A percentile compares a stretch with the other conserved stretches of the same genome.
These are phyloP conservation scores for Cardiocondyla obscurior DNA, from an alignment of 1,140 invertebrate species.

Conservation along the genomic window DNA sequence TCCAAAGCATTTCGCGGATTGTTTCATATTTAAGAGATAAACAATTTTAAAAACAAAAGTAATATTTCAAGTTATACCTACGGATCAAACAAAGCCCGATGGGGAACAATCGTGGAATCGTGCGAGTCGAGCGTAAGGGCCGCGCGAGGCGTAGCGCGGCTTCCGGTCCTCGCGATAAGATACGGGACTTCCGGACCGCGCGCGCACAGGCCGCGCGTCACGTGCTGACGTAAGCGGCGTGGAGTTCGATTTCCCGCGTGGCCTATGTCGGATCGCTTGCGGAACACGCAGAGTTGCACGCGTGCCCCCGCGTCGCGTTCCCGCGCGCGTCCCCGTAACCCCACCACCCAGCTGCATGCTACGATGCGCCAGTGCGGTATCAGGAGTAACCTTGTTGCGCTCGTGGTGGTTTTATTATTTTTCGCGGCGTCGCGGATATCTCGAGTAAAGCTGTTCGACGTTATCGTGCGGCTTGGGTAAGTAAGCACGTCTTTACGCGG, in stretches of 20 bases:
- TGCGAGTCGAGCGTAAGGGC: too few species aligned
- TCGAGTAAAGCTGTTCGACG: too few species aligned
- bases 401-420: constrained; percentile 64
- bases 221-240: background rate
- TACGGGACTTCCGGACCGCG: background rate
- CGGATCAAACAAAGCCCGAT: too few species aligned
- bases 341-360: constrained; percentile 47
- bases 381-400: constrained; percentile 72
- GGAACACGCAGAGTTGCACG: constrained; percentile 74
- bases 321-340: constrained; percentile 54
- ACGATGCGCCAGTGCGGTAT: constrained; percentile 74
- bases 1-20: too few species aligned
- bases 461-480: too few species aligned
- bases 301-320: constrained; percentile 4
- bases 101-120: background rate
- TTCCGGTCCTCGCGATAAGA: constrained; percentile 4
- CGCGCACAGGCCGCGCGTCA: background rate
- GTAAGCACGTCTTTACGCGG: too few species aligned
- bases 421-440: constrained; percentile 37
- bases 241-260: constrained; percentile 67
- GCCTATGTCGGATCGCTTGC: constrained; percentile 68
- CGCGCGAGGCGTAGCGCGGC: background rate
- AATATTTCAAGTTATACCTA: background rate
- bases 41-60: too few species aligned
- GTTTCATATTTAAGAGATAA: too few species aligned